Percentiles rank a stretch among this genome's conserved stretches.
phyloP scores from a whole-genome alignment of 2,888 invertebrate genomes.

The Drosophila paranaensis region DNA sequence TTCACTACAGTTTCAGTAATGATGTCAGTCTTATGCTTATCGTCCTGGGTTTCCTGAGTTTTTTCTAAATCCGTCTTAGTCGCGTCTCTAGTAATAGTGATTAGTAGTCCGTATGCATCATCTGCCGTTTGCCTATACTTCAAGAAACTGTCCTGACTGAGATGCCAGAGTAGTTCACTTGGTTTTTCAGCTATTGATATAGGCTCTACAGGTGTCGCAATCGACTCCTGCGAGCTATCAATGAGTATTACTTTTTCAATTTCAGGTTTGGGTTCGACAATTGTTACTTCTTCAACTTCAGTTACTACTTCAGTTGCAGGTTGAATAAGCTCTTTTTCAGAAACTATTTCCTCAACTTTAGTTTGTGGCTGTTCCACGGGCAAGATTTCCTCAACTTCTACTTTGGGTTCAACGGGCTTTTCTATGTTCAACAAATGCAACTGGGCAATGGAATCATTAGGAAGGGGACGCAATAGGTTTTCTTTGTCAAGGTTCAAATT shows the following conservation, averaged over 20 bases:
- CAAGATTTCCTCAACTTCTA: slow-evolving; percentile 8
- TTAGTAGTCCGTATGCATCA: slow-evolving; percentile 42
- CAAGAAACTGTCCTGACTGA: slow-evolving; percentile 67
- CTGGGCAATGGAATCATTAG: slow-evolving; percentile 88
- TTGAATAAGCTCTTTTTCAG: slow-evolving; percentile 11
- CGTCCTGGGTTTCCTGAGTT: slow-evolving; percentile 73
- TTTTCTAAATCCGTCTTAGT: slow-evolving; percentile 39
- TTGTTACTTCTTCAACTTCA: slow-evolving; percentile 9
- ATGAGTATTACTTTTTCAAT: slow-evolving; percentile 14
- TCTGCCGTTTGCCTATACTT: slow-evolving; percentile 46
- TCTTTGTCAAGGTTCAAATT: slow-evolving; percentile 67
- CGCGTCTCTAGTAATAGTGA: slow-evolving; percentile 33
- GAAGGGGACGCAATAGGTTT: slow-evolving; percentile 40
- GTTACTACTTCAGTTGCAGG: slow-evolving; percentile 5
- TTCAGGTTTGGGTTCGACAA: slow-evolving; percentile 9
- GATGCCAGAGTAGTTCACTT: slow-evolving; percentile 60
- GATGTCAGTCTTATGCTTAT: slow-evolving; percentile 78
- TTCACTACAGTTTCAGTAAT: slow-evolving; percentile 71
- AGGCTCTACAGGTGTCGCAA: slow-evolving; percentile 5
- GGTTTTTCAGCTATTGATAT: slow-evolving; percentile 21
- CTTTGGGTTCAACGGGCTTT: slow-evolving; percentile 14
- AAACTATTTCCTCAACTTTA: slow-evolving; percentile 11
- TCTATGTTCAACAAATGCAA: slow-evolving; percentile 77
- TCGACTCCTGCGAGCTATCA: slow-evolving; percentile 9
- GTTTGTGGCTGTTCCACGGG: slow-evolving; percentile 19